Evolutionary conservation across 2,797 vertebrate genomes (phyloP).

Genomic region (Gallinago stenura): DNA sequence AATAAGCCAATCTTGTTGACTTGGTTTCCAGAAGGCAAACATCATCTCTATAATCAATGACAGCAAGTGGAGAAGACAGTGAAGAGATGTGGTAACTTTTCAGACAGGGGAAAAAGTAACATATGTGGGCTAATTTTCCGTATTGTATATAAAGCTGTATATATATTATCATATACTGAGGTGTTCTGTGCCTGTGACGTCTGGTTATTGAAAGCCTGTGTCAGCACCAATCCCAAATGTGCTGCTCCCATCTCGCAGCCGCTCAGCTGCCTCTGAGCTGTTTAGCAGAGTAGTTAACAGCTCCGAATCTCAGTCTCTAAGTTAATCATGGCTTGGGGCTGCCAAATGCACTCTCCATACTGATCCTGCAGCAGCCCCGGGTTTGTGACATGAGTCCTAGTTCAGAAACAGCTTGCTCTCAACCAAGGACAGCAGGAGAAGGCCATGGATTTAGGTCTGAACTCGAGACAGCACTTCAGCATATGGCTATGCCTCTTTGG

Average conservation of each 20-base stretch:
- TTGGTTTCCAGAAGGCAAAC: not conserved
- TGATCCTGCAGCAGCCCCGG: fast-evolving
- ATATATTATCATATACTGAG: not conserved
- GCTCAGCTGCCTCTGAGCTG: not conserved
- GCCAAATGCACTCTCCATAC: not conserved
- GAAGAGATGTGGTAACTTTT: not conserved
- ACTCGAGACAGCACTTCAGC: not conserved
- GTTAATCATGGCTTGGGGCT: not conserved
- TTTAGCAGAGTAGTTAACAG: not conserved
- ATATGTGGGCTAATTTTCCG: not conserved
- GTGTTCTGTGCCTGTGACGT: not conserved
- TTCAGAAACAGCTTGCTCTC: not conserved
- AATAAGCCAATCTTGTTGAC: not conserved
- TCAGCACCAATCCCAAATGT: not conserved
- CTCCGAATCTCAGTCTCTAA: not conserved
- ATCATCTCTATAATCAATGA: not conserved
- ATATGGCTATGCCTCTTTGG: not conserved
- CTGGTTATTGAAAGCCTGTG: not conserved
- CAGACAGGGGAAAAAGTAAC: not conserved
- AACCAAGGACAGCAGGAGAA: not conserved
- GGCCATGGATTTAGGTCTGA: not conserved
- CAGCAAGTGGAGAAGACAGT: not conserved
- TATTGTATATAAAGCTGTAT: not conserved
- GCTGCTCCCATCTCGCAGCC: not conserved
- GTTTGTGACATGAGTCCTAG: not conserved